Percentiles rank a stretch among this genome's conserved stretches.
These are phyloP conservation scores for Folsomia manolachei DNA, from an alignment of 2,888 invertebrate genomes.

Conservation along the genomic window DNA sequence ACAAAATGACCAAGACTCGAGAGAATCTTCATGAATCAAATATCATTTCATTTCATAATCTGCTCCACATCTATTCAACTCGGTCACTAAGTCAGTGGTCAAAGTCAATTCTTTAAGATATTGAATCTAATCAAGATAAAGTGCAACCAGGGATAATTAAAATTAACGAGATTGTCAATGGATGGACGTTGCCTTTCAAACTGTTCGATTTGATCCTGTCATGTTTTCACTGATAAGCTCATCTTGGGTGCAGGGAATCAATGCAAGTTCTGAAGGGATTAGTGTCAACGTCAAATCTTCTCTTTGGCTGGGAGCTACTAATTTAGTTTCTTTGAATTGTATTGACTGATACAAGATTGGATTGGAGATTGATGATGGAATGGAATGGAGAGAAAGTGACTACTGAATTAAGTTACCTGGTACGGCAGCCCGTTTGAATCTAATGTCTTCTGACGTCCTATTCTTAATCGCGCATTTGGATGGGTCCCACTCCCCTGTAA, in stretches of 20 bases:
- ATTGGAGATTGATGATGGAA: background rate
- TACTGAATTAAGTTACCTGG: slow-evolving; percentile 45
- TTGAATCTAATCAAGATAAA: no score
- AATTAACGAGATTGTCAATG: no score
- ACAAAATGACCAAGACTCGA: no score
- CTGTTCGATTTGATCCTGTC: background rate
- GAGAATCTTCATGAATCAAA: no score
- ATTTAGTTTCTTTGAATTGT: background rate
- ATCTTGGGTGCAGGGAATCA: background rate
- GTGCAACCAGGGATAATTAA: no score
- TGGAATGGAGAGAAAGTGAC: slow-evolving; percentile 5
- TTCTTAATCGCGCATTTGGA: slow-evolving; percentile 51
- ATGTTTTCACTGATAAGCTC: background rate
- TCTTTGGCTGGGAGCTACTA: background rate
- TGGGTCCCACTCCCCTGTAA: slow-evolving; percentile 51
- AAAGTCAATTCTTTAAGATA: no score
- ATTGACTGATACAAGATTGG: background rate
- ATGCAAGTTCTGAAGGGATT: background rate
- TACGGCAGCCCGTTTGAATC: slow-evolving; percentile 49
- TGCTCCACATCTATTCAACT: no score
- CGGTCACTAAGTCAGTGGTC: no score
- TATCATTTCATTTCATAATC: no score
- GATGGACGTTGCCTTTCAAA: background rate
- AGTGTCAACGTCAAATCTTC: background rate
- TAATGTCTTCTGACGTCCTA: slow-evolving; percentile 50